phyloP scores from a whole-genome alignment of 2,888 invertebrate genomes.

The Malachius bipustulatus region DNA sequence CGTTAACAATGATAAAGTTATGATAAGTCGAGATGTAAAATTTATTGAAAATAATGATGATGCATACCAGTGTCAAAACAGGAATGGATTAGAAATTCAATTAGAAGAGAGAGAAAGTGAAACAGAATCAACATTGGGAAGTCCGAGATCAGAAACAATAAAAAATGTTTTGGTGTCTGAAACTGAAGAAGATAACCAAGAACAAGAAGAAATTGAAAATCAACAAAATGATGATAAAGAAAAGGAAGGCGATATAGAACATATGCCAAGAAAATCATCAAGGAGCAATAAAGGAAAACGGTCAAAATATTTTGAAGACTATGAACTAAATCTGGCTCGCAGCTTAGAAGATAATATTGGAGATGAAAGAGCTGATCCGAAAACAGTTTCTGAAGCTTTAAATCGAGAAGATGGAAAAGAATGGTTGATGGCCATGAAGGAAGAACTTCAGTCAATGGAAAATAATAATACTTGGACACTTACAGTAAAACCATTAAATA shows the following conservation, averaged over 20 bases:
- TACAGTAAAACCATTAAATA: neutral
- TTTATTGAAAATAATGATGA: neutral
- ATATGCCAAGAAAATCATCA: neutral
- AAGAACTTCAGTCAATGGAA: constrained; percentile 4
- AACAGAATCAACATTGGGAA: neutral
- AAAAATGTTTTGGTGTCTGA: neutral
- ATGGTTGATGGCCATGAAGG: constrained; percentile 3
- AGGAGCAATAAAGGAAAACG: no score
- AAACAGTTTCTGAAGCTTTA: constrained; percentile 9
- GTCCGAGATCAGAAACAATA: neutral
- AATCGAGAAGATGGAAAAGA: neutral
- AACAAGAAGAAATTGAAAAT: no score
- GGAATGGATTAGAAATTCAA: neutral
- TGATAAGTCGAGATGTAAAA: neutral
- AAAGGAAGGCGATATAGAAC: neutral
- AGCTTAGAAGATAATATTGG: neutral
- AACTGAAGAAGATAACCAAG: no score
- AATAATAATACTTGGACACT: constrained; percentile 3
- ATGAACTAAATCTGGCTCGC: constrained; percentile 3
- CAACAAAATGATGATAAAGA: neutral
- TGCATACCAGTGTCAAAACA: neutral
- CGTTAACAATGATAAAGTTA: constrained; percentile 4
- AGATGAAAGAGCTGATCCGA: neutral
- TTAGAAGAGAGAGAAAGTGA: neutral
- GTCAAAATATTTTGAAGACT: neutral